A percentile compares a stretch with the other conserved stretches of the same genome.
These are phyloP conservation scores for Bugula neritina DNA, from an alignment of 2,888 invertebrate genomes.

Conservation along the genomic window DNA sequence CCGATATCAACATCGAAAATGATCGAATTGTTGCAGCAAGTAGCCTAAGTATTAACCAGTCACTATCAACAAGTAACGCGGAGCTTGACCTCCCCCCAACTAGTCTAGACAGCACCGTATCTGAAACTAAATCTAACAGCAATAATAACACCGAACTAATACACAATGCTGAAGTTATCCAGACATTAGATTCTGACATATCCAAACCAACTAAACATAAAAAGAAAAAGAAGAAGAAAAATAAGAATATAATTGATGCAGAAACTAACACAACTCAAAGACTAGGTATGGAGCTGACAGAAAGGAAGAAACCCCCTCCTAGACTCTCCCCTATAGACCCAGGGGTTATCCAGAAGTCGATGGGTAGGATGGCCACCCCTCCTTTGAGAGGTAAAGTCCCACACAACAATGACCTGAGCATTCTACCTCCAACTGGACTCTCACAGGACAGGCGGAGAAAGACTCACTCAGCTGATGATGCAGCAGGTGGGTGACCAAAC, in stretches of 20 bases:
- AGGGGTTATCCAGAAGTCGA: background rate
- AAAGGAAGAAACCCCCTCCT: background rate
- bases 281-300: background rate
- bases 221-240: conserved; percentile 20
- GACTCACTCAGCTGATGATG: background rate
- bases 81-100: background rate
- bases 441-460: background rate
- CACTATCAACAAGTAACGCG: no score
- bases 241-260: background rate
- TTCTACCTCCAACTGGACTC: background rate
- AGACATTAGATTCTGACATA: background rate
- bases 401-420: background rate
- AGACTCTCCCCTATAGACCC: background rate
- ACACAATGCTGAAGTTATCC: background rate
- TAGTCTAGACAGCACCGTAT: background rate
- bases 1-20: background rate
- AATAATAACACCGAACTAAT: background rate
- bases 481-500: no score
- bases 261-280: conserved; percentile 16
- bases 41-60: background rate
- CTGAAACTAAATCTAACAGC: background rate
- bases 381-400: conserved; percentile 1
- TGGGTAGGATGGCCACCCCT: background rate
- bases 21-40: background rate
- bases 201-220: background rate